Evolutionary conservation across 1,140 invertebrate genomes (phyloP).

Genomic region (Drosophila mayri): DNA sequence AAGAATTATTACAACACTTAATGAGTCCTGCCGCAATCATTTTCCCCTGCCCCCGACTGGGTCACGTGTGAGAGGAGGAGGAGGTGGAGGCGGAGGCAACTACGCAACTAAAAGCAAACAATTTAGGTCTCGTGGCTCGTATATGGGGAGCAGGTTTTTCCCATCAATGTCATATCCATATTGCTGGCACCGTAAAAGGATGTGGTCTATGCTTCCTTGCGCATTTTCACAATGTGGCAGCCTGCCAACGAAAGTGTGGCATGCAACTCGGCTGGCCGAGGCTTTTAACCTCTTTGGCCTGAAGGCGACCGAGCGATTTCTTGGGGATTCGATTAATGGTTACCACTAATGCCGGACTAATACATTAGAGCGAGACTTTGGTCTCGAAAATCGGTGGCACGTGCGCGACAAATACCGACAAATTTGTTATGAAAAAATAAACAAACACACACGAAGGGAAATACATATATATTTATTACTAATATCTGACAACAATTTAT

Average conservation of each 20-base stretch:
- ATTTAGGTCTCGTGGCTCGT: constrained; percentile 37
- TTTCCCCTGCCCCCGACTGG: constrained; percentile 9
- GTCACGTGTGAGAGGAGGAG: constrained; percentile 54
- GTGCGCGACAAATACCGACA: constrained; percentile 57
- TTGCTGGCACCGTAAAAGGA: constrained; percentile 36
- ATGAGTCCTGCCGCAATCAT: constrained; percentile 52
- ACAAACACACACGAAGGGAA: constrained; percentile 51
- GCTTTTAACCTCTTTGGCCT: constrained; percentile 75
- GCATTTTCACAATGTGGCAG: constrained; percentile 59
- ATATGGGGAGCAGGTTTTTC: neutral
- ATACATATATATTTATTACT: constrained; percentile 57
- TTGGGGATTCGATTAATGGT: constrained; percentile 72
- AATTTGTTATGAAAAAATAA: constrained; percentile 72
- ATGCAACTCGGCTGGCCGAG: constrained; percentile 19
- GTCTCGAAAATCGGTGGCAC: constrained; percentile 65
- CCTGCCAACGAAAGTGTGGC: constrained; percentile 44
- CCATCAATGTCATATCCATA: constrained; percentile 12
- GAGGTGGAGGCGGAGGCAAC: neutral
- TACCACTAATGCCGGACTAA: constrained; percentile 69
- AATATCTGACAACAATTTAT: constrained; percentile 81
- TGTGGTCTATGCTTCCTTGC: constrained; percentile 45
- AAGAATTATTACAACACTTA: constrained; percentile 42
- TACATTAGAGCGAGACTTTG: constrained; percentile 50
- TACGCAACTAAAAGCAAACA: constrained; percentile 73
- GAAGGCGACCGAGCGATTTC: constrained; percentile 30